Evolutionary conservation across 2,888 invertebrate genomes (phyloP).

Genomic region (Campoplex nolae): DNA sequence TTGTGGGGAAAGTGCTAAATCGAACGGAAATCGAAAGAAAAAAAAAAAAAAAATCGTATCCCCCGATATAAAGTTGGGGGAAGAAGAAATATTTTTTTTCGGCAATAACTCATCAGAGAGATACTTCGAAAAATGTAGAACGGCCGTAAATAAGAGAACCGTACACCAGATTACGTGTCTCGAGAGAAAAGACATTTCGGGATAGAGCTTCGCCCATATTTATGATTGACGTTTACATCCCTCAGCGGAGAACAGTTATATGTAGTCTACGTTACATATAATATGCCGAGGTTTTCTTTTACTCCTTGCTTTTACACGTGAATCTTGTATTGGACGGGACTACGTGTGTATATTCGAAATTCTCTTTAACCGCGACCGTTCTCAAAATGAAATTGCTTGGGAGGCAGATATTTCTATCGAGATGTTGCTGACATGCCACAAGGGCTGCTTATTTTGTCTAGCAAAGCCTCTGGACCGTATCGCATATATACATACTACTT

Average conservation of each 20-base stretch:
- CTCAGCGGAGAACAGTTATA: neutral
- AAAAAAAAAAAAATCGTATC: neutral
- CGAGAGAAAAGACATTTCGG: conserved; percentile 25
- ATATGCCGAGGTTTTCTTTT: neutral
- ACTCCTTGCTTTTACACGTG: neutral
- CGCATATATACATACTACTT: conserved; percentile 8
- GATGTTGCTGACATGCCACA: conserved; percentile 22
- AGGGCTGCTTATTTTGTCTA: conserved; percentile 2
- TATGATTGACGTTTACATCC: conserved; percentile 45
- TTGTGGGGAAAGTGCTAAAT: neutral
- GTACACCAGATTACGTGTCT: neutral
- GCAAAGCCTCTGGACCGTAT: conserved; percentile 13
- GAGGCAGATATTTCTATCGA: conserved; percentile 32
- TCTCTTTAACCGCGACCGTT: conserved; percentile 29
- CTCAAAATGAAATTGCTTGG: conserved; percentile 12
- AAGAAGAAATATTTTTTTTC: neutral
- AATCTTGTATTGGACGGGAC: conserved; percentile 12
- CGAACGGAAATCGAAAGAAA: neutral
- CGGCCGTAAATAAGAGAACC: conserved; percentile 18
- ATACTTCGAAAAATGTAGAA: conserved; percentile 16
- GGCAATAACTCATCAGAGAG: conserved; percentile 18
- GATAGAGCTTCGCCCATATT: conserved; percentile 2
- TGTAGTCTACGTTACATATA: neutral
- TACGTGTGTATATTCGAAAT: conserved; percentile 7
- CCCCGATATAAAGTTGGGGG: neutral